Evolutionary conservation across 2,113 vertebrate genomes (phyloP).

Genomic region (Prunella himalayana): DNA sequence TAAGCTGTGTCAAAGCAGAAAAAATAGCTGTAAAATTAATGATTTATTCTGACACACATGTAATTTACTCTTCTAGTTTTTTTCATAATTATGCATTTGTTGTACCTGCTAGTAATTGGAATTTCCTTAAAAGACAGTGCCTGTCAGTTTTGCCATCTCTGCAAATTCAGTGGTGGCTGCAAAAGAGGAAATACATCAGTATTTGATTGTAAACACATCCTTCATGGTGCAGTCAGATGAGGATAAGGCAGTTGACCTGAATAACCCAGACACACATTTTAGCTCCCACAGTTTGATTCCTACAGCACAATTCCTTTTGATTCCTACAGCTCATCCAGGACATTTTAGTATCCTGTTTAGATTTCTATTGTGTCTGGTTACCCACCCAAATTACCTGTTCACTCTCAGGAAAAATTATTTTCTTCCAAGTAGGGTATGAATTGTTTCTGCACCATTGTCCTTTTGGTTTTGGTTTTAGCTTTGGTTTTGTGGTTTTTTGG

Average conservation of each 20-base stretch:
- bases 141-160: constrained; percentile 8
- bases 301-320: background rate
- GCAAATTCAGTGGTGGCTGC: background rate
- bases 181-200: background rate
- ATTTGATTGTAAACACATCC: background rate
- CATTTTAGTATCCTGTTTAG: background rate
- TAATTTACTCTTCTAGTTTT: constrained; percentile 8
- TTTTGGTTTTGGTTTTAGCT: background rate
- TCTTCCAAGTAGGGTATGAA: background rate
- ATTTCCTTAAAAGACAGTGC: background rate
- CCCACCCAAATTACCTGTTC: background rate
- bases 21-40: constrained; percentile 12
- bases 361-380: background rate
- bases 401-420: background rate
- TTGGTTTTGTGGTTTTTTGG: too few species aligned
- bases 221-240: background rate
- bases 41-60: constrained; percentile 42
- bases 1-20: constrained; percentile 28
- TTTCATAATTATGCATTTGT: constrained; percentile 35
- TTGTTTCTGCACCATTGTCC: background rate
- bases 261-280: background rate
- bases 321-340: background rate
- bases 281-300: background rate
- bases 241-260: background rate
- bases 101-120: constrained; percentile 23